Base-by-base conservation (phyloP, 2,113 vertebrate genomes). In the Zosterops japonicus region DNA sequence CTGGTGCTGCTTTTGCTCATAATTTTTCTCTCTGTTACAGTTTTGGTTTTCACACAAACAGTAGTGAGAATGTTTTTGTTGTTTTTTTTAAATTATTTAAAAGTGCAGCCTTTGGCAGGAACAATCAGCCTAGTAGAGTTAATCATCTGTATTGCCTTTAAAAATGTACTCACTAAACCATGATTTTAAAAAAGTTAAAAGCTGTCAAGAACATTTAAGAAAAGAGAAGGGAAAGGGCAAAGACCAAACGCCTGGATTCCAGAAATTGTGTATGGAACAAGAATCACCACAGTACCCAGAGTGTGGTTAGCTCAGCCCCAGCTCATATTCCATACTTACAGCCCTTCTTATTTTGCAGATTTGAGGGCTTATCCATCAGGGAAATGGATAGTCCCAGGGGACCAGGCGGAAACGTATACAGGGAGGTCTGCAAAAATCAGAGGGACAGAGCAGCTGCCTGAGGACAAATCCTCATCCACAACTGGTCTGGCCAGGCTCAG, bases 31-130 rank as follows among this genome's bases (percentile, higher is more conserved):
- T 79, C 59, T 13, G 3, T 83, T 90, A 79, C 86, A 90, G 80
- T 93, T 95, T 94, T 82, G 85, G 89, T 92, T 89, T 94, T 87
- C 84, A 85, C 25, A 67, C 80, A 79, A 93, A 94, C 80, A 83
- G 94, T 49, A 95, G 95, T 67, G 28, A 91, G 53, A 69, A 64
- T 29, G 14, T 53, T 57, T 47, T 47, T 70, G 28, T 81, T 81
- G 36, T 1, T 11, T 36, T 46, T 61, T 56, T 29, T 24, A 33
- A 33, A 57, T 94, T 76, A 78, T 80, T 90, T 67, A 52, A 79
- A 90, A 96, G 80, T 93, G 85, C 92, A 87, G 96, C 96, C 90
- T 96, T 96, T 96, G 94, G 92, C 92, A 95, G 86, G 90, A 94
- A 64, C 72, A 81, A 68, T 85, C 72, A 95, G 89, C 87, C 68